Evolutionary conservation across 37 sponge, comb jelly and placozoan genomes (phyloP), one percentile per base, ranked within the genome.

Genomic region (Ephydatia muelleri): DNA sequence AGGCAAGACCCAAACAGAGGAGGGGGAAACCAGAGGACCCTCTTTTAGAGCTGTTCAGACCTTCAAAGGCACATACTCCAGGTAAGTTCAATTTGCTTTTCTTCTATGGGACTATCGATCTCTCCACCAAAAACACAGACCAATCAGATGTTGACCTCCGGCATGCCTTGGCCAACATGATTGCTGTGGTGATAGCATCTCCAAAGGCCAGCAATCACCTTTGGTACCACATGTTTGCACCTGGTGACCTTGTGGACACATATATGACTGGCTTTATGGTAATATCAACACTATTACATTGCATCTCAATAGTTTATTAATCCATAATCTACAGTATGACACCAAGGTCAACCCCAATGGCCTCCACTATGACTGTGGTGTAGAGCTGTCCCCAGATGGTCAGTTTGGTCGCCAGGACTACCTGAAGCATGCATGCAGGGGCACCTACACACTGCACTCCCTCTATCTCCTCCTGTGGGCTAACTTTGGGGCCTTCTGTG

Each of bases 211-310:
- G 88, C 70, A 91, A 90, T 80, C 97, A 96, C 72, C 76, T 96
- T 38, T 96, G 92, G 90, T 84, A 91, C 72, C 86, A 91, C 73
- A 39, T 96, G 73, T 87, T 93, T 77, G 68, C 72, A 36, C 87
- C 87, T 23, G 74, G 83, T n/a, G n/a, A 78, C 64, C 89, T 96
- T 31, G 43, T 22, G 32, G 81, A 74, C 67, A 89, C 97, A 14
- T 94, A 82, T 84, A 57, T 96, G 80, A 83, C 92, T 57, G 93
- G 95, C n/a, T 91, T 89, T 71, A 92, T 95, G 95, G 95, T 94
- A 43, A 43, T n/a, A n/a, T n/a, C 43, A 43, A 6, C 6, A 6
- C 3, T 43, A 6, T 43, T 6, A 43, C 43, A 43, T 43, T 3
- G 43, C 6, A n/a, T n/a, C n/a, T n/a, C n/a, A n/a, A n/a, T n/a